Conservation (phyloP, 1,140 invertebrate species). For the Notospermus geniculatus region DNA sequence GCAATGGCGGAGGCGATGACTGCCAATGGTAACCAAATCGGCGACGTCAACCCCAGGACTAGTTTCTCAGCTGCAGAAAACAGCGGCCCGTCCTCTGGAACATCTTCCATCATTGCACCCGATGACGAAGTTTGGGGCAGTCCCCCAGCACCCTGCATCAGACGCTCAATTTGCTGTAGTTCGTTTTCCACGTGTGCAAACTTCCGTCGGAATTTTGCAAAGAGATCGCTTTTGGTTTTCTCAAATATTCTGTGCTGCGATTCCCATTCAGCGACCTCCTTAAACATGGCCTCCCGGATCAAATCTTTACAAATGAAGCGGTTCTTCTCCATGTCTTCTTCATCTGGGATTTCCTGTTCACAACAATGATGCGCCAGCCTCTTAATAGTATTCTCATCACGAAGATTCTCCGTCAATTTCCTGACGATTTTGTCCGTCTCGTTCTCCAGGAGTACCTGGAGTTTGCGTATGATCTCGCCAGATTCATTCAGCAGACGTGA, state of each 20-base stretch:
- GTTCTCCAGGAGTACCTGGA: too few species aligned
- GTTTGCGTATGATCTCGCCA: too few species aligned
- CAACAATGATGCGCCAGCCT: too few species aligned
- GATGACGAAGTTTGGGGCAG: neutral
- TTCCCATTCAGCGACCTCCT: slow-evolving; percentile 37
- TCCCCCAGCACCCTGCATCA: neutral
- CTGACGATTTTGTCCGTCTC: too few species aligned
- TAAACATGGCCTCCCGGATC: neutral
- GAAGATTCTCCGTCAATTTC: too few species aligned
- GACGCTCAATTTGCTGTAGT: slow-evolving; percentile 36
- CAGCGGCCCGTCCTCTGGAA: neutral
- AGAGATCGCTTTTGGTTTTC: slow-evolving; percentile 29
- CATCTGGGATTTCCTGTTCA: too few species aligned
- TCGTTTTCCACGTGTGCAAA: slow-evolving; percentile 40
- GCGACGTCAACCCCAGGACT: neutral
- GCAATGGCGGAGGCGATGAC: neutral
- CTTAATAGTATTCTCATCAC: too few species aligned
- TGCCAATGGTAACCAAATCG: slow-evolving; percentile 2
- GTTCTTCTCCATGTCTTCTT: too few species aligned
- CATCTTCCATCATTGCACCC: neutral
- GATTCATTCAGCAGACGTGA: too few species aligned
- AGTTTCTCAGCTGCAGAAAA: neutral
- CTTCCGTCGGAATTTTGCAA: slow-evolving; percentile 33
- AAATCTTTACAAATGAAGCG: too few species aligned
- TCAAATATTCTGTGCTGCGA: slow-evolving; percentile 23